These are phyloP conservation scores for Mycteria americana DNA, from an alignment of 2,797 vertebrate genomes.

Conservation along the genomic window DNA sequence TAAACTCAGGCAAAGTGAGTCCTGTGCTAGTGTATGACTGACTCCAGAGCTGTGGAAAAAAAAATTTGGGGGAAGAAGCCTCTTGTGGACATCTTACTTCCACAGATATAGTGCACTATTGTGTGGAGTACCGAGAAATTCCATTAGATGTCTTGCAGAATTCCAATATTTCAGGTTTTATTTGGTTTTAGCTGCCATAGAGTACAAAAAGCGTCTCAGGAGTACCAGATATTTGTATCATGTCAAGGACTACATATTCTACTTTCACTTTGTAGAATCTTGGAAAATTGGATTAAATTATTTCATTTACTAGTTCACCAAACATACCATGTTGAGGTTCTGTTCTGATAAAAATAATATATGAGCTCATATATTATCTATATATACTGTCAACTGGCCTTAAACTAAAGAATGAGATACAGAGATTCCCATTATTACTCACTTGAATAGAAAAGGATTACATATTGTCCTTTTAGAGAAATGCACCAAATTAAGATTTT, in stretches of 20 bases:
- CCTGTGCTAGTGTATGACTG: neutral
- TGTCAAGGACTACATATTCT: neutral
- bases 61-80: neutral
- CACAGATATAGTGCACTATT: neutral
- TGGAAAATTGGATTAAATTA: neutral
- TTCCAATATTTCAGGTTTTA: neutral
- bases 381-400: neutral
- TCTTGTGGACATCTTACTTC: neutral
- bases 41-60: neutral
- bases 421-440: neutral
- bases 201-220: neutral
- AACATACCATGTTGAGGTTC: neutral
- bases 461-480: neutral
- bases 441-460: conserved; percentile 14
- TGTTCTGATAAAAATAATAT: neutral
- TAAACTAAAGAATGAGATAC: neutral
- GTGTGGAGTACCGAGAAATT: neutral
- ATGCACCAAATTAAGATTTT: conserved; percentile 1
- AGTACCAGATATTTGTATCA: neutral
- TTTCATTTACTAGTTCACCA: neutral
- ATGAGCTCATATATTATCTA: neutral
- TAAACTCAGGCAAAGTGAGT: neutral
- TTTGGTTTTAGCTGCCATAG: neutral
- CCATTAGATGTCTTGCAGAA: neutral
- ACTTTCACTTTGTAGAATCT: neutral